Percentiles rank a stretch among this genome's conserved stretches.
phyloP scores from a whole-genome alignment of 2,888 invertebrate genomes.

The Cerceris rybyensis region DNA sequence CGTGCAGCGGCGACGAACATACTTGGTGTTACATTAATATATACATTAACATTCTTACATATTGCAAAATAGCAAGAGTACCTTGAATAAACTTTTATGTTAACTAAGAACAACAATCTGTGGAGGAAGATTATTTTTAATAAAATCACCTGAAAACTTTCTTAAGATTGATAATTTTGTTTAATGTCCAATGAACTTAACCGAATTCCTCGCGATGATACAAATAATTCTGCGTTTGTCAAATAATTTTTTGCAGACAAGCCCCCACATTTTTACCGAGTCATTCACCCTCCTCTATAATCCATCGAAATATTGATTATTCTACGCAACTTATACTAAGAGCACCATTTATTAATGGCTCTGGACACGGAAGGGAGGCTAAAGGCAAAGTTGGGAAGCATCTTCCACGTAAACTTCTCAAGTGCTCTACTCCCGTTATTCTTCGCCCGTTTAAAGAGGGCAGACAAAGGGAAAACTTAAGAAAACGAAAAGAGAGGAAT shows the following conservation, averaged over 20 bases:
- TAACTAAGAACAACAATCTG: too few relatives aligned
- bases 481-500: slow-evolving; percentile 35
- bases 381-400: slow-evolving; percentile 56
- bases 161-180: too few relatives aligned
- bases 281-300: slow-evolving; percentile 30
- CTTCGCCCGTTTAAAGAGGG: slow-evolving; percentile 26
- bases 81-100: too few relatives aligned
- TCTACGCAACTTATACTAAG: slow-evolving; percentile 46
- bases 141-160: too few relatives aligned
- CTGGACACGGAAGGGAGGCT: slow-evolving; percentile 28
- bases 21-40: too few relatives aligned
- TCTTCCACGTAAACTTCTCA: slow-evolving; percentile 55
- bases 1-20: too few relatives aligned
- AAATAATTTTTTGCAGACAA: slow-evolving; percentile 4
- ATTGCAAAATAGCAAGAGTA: too few relatives aligned
- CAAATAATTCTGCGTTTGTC: neutral
- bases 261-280: slow-evolving; percentile 24
- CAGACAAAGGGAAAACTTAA: slow-evolving; percentile 30
- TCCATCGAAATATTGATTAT: slow-evolving; percentile 61
- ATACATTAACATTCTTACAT: too few relatives aligned
- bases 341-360: slow-evolving; percentile 65
- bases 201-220: neutral
- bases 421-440: slow-evolving; percentile 41
- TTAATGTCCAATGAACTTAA: too few relatives aligned
- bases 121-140: too few relatives aligned